These are phyloP conservation scores for Bradypodion ventrale DNA, from an alignment of 2,797 vertebrate genomes.

Conservation along the genomic window DNA sequence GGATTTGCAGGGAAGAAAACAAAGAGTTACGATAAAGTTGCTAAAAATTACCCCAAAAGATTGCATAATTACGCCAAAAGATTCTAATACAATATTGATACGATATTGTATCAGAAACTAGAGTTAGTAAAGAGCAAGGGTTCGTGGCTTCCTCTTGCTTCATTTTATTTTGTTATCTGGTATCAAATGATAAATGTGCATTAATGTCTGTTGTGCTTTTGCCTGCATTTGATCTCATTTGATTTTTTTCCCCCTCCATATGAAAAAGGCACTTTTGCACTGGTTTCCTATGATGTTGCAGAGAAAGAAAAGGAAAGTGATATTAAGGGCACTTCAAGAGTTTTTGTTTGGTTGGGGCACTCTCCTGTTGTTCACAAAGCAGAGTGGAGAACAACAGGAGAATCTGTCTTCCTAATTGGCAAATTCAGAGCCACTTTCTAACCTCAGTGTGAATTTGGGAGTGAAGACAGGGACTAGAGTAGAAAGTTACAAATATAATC, in stretches of 20 bases:
- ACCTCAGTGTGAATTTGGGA: constrained; percentile 34
- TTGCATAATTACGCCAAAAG: neutral
- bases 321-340: constrained; percentile 50
- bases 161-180: constrained; percentile 25
- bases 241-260: constrained; percentile 36
- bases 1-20: neutral
- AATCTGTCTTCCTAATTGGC: constrained; percentile 47
- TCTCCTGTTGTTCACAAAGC: constrained; percentile 38
- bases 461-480: neutral
- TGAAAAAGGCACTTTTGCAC: constrained; percentile 14
- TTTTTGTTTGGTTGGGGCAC: constrained; percentile 25
- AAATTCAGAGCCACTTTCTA: constrained; percentile 60
- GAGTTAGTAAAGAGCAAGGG: neutral
- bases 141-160: neutral
- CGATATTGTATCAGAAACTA: neutral
- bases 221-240: constrained; percentile 28
- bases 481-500: neutral
- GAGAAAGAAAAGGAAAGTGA: neutral
- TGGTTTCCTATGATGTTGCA: neutral
- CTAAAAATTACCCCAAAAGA: neutral
- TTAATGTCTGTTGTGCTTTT: constrained; percentile 33
- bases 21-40: neutral
- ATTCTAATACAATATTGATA: too few relatives aligned
- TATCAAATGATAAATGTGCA: constrained; percentile 32
- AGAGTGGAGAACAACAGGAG: constrained; percentile 46